Base-by-base conservation (phyloP, 2,888 invertebrate genomes). In the Drosophila subsilvestris region DNA sequence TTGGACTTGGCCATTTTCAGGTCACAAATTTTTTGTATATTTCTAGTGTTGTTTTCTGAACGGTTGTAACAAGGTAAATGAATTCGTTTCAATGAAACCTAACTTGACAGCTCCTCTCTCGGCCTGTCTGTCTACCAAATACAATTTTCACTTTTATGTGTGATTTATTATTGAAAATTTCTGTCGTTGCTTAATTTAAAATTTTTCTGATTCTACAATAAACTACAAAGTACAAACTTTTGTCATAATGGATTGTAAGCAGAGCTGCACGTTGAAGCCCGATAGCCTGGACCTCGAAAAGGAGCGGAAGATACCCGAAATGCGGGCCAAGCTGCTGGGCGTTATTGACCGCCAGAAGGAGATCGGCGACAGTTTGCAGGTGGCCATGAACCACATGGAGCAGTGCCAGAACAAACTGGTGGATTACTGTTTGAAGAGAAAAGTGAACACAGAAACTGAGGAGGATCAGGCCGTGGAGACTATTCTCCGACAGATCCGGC, bases 1-100 rank as follows among this genome's bases (percentile, higher is more conserved):
- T 56, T 49, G 45, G 67, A 71, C 6, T 68, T 62, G 12, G 60
- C 53, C 14, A 77, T 59, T 14, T 68, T 62, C 2, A 50, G 50
- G 3, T 48, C 10, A 9, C 44, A 20, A 14, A 54, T 25, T 42
- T 37, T 37, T 1, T 1, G 2, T 37, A 6, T 37, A 1, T 37
- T 37, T 7, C 37, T 37, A 7, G 37, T n/a, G 6, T n/a, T 37
- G 6, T 37, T 6, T 37, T 37, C 6, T 7, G 37, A 14, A 14
- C 37, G 14, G 2, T 7, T 37, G 14, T n/a, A n/a, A 37, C 14
- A 14, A 32, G 2, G 8, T 1, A 27, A 27, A 1, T 27, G 9
- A 27, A 27, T 27, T 27, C 6, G 5, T 32, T 37, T 37, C n/a
- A 37, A 37, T 2, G n/a, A 7, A 14, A n/a, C 7, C n/a, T 7